Base-by-base conservation (phyloP, 2,888 invertebrate genomes). In the Plagiodera versicolora region DNA sequence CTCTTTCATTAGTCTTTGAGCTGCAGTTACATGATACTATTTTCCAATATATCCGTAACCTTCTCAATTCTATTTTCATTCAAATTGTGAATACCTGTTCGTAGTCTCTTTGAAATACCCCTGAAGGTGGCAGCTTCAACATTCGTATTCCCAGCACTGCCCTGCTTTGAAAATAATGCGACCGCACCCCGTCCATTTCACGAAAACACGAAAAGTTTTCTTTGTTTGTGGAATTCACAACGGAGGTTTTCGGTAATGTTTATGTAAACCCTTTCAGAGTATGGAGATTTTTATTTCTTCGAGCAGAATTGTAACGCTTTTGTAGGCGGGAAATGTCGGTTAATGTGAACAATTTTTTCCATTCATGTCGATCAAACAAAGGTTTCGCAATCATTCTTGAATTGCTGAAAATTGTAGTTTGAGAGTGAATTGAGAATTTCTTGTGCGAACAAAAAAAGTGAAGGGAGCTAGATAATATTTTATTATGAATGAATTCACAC, bases 171-270 rank as follows among this genome's bases (percentile, higher is more conserved):
- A 61, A 58, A 46, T 28, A 58, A 61, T 58, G 57, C 58, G 58
- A 61, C 61, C 61, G 58, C 61, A 47, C 58, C 61, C 61, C 8
- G 45, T 61, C 61, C 57, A 61, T 58, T 61, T 19, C 46, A 20
- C 4, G 47, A 44, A 54, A 61, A 47, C 44, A 19, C 46, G 28
- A 35, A 53, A 45, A 58, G 28, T 46, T 52, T 56, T 60, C 56
- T 53, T 44, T 17, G 28, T 45, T 17, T 50, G 47, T 28, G 46
- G 18, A 48, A 58, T 51, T 58, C 58, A 46, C 51, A 32, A 52
- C 24, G 46, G 19, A 35, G 52, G 52, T 54, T 49, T 54, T 48
- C 49, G 17, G 48, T 24, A 44, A 51, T 55, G 49, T 54, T 54
- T 59, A 44, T 54, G 49, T 54, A 39, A 51, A 30, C 52, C 16